A percentile compares a stretch with the other conserved stretches of the same genome.
These are phyloP conservation scores for Marmota flaviventris DNA, from an alignment of 2,113 vertebrate genomes.

Conservation along the genomic window DNA sequence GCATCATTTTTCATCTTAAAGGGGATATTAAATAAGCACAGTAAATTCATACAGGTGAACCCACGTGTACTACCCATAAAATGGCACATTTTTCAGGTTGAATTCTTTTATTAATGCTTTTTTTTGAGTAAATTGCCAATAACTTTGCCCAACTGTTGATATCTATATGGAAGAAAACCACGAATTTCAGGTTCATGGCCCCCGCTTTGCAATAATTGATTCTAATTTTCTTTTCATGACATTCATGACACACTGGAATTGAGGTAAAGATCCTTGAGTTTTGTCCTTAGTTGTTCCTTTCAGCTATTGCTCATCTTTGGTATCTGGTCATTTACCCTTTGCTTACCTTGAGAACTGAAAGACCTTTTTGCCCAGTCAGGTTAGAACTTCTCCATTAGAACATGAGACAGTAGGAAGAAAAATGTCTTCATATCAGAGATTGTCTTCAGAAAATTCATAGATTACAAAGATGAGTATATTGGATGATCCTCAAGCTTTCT, in stretches of 20 bases:
- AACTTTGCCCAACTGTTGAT: constrained; percentile 84
- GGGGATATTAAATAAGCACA: constrained; percentile 88
- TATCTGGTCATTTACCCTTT: neutral
- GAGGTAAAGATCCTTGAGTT: neutral
- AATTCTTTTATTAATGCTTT: constrained; percentile 88
- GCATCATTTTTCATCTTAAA: constrained; percentile 88
- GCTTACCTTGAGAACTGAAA: neutral
- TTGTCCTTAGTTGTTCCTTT: neutral
- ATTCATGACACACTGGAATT: constrained; percentile 33
- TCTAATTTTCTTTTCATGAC: constrained; percentile 53
- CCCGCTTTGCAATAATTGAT: neutral
- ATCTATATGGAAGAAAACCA: constrained; percentile 73
- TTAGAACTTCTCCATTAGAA: neutral
- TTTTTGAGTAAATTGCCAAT: constrained; percentile 86
- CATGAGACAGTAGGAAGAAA: neutral
- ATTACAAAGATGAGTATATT: neutral
- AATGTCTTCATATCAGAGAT: neutral
- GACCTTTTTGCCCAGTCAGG: neutral
- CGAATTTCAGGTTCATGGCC: constrained; percentile 73
- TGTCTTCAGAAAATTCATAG: neutral
- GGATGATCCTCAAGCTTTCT: neutral
- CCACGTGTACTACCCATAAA: constrained; percentile 84
- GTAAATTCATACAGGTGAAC: constrained; percentile 86
- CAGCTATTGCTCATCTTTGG: neutral
- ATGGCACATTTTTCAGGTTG: constrained; percentile 85